Base-by-base conservation (phyloP, 2,113 vertebrate species). In the Ptilorrhoa leucosticta region DNA sequence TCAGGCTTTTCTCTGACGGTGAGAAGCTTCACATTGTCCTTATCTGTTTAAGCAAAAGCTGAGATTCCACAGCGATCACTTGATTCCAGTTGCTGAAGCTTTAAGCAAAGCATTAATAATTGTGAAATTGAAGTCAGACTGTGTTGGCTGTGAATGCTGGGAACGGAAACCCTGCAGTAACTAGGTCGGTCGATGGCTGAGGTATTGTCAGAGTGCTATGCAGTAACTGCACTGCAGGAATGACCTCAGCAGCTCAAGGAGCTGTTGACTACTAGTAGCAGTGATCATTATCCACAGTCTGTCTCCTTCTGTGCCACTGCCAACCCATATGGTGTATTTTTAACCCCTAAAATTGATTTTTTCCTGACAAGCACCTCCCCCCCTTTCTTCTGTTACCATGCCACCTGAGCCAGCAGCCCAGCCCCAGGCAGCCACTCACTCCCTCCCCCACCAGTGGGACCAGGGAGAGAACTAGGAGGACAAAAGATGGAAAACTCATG, bases 121-220 rank as follows among this genome's bases (percentile, higher is more conserved):
- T 53, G 79, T 10, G 30, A 80, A 88, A 81, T 17, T 53, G 60
- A 37, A 68, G 87, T 24, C 2, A 72, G 89, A 8, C 31, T 18
- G 37, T 48, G 48, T 2, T 92, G 90, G 64, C 72, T 86, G 50
- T 22, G 71, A 75, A 68, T 2, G 48, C 90, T 94, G 96, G 88
- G 92, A 93, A 90, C 48, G 60, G 90, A 95, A 96, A 33, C 83
- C 88, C 69, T 75, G 76, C 68, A 77, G 71, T 83, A 83, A 94
- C 15, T 54, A 39, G 82, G 87, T 88, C 26, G 2, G 80, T 22
- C 21, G 18, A 23, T 37, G 45, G 88, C 68, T 90, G 90, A 45
- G 86, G 83, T 70, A 16, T 33, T 79, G 90, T 47, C 76, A 82
- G 33, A 8, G 1, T 9, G 31, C 88, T 72, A 12, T 10, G 8